These are phyloP conservation scores for Clepsis dumicolana DNA, from an alignment of 2,888 invertebrate genomes.

Conservation along the genomic window DNA sequence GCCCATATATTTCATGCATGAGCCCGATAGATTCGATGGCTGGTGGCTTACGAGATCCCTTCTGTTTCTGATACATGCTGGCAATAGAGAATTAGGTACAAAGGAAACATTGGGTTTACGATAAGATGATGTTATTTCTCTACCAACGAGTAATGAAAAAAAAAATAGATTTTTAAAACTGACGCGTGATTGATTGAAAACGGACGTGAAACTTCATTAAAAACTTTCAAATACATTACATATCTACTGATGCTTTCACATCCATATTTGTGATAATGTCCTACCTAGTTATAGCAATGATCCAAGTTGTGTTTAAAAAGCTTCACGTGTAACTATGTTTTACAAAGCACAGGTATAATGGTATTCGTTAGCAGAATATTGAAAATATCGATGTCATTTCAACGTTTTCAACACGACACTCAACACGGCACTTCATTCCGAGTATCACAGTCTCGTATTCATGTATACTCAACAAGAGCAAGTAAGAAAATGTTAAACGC, in stretches of 20 bases:
- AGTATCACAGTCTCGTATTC: conserved; percentile 16
- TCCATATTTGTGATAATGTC: too few species aligned
- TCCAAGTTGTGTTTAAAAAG: too few species aligned
- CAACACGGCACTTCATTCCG: conserved; percentile 9
- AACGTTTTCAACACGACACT: background rate
- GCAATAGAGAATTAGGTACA: background rate
- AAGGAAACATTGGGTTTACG: background rate
- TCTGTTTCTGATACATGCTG: conserved; percentile 15
- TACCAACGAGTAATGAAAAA: too few species aligned
- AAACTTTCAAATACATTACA: too few species aligned
- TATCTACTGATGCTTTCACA: too few species aligned
- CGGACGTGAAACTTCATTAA: too few species aligned
- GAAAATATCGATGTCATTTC: conserved; percentile 18
- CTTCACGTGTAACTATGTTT: too few species aligned
- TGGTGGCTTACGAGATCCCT: conserved; percentile 12
- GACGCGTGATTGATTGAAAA: too few species aligned
- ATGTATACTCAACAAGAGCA: conserved; percentile 37
- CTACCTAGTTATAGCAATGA: too few species aligned
- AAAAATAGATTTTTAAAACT: too few species aligned
- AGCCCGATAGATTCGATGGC: conserved; percentile 10
- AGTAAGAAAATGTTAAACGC: conserved; percentile 50
- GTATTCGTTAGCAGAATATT: conserved; percentile 21
- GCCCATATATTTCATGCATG: conserved; percentile 22
- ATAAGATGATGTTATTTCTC: background rate
- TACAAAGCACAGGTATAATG: too few species aligned